Percentiles rank a stretch among this genome's conserved stretches.
Evolutionary conservation across 2,113 vertebrate genomes (phyloP).

Genomic region (Sander vitreus): DNA sequence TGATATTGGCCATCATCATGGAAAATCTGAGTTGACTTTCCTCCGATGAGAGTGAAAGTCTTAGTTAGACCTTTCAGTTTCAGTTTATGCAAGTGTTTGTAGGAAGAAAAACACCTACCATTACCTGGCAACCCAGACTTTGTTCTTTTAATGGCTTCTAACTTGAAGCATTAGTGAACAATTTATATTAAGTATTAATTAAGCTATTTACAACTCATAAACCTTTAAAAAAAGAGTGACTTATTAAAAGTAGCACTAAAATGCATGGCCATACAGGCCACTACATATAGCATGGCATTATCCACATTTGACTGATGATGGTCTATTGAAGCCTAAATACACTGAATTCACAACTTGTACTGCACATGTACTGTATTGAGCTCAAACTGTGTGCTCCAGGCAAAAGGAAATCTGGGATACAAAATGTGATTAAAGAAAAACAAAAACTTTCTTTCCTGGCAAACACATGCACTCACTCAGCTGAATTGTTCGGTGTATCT

Average conservation of each 20-base stretch:
- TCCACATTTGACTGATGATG: slow-evolving; percentile 2
- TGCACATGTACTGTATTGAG: neutral
- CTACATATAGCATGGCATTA: neutral
- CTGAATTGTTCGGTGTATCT: slow-evolving; percentile 2
- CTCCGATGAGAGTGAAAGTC: neutral
- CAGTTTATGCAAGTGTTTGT: neutral
- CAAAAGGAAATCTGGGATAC: neutral
- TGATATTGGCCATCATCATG: slow-evolving; percentile 34
- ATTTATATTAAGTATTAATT: slow-evolving; percentile 5
- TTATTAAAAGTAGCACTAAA: neutral
- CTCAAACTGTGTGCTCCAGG: neutral
- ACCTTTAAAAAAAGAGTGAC: neutral
- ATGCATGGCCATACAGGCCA: no score
- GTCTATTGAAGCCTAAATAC: no score
- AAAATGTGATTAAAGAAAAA: slow-evolving; percentile 3
- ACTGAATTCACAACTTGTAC: neutral
- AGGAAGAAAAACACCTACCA: neutral
- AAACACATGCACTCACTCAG: slow-evolving; percentile 21
- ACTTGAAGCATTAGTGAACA: slow-evolving; percentile 1
- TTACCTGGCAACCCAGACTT: neutral
- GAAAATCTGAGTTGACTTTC: slow-evolving; percentile 34
- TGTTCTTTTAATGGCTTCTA: neutral
- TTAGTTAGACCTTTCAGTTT: neutral
- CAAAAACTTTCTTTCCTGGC: neutral
- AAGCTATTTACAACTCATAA: slow-evolving; percentile 3